These are phyloP conservation scores for Bettongia penicillata DNA, from an alignment of 2,113 vertebrate species.

Conservation along the genomic window DNA sequence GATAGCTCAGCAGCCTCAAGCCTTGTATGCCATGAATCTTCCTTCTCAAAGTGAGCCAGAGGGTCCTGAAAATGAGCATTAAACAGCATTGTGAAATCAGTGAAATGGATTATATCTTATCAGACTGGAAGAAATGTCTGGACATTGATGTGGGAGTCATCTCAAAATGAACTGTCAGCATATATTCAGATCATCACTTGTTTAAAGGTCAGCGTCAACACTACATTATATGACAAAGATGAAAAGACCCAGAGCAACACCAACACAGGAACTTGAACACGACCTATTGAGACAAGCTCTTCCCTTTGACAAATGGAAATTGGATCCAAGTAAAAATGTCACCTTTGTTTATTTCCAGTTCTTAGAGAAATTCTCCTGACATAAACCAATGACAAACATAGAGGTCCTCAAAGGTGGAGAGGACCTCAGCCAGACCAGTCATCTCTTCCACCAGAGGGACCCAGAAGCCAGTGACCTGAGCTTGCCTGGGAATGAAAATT, in stretches of 20 bases:
- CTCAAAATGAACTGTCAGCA: neutral
- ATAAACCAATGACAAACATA: neutral
- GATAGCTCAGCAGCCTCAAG: neutral
- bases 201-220: neutral
- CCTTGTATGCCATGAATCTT: neutral
- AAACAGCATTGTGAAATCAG: neutral
- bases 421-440: neutral
- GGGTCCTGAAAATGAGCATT: neutral
- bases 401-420: neutral
- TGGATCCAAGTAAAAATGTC: neutral
- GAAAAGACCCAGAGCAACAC: neutral
- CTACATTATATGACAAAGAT: neutral
- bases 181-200: neutral
- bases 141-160: neutral
- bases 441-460: neutral
- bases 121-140: neutral
- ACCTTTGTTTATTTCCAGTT: neutral
- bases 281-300: neutral
- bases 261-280: neutral
- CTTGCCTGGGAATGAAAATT: neutral
- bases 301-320: neutral
- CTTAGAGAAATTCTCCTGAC: neutral
- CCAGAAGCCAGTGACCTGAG: neutral
- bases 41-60: neutral
- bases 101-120: neutral